Evolutionary conservation across 2,888 invertebrate species (phyloP).

Genomic region (Cylindroiulus punctatus): DNA sequence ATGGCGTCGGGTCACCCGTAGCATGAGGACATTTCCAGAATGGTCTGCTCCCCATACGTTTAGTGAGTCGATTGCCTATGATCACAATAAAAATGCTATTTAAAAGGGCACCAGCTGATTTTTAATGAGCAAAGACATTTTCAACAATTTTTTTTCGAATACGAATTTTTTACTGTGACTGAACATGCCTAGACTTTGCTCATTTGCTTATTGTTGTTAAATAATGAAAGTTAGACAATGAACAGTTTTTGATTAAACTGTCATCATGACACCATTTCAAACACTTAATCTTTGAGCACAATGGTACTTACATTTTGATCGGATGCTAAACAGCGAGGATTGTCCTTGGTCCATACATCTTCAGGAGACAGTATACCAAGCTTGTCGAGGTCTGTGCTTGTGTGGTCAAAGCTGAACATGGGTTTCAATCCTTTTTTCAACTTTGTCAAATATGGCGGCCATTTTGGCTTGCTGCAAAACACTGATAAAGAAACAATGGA

Average conservation of each 20-base stretch:
- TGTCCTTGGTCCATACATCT: conserved; percentile 12
- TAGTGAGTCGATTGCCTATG: conserved; percentile 67
- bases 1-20: conserved; percentile 70
- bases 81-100: background rate
- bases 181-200: no score
- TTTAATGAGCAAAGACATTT: no score
- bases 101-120: no score
- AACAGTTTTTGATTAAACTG: background rate
- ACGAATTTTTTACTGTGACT: no score
- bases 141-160: no score
- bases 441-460: conserved; percentile 29
- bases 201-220: no score
- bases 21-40: conserved; percentile 70
- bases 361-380: background rate
- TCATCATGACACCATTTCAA: no score
- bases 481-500: background rate
- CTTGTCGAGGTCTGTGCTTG: background rate
- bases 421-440: conserved; percentile 49
- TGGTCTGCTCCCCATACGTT: conserved; percentile 71
- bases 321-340: background rate
- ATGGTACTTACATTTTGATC: conserved; percentile 44
- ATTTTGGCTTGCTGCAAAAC: conserved; percentile 28
- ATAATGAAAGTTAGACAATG: no score
- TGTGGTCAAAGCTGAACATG: conserved; percentile 27
- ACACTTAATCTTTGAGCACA: background rate